Evolutionary conservation across 2,113 vertebrate genomes (phyloP).

Genomic region (Hemiscyllium ocellatum): DNA sequence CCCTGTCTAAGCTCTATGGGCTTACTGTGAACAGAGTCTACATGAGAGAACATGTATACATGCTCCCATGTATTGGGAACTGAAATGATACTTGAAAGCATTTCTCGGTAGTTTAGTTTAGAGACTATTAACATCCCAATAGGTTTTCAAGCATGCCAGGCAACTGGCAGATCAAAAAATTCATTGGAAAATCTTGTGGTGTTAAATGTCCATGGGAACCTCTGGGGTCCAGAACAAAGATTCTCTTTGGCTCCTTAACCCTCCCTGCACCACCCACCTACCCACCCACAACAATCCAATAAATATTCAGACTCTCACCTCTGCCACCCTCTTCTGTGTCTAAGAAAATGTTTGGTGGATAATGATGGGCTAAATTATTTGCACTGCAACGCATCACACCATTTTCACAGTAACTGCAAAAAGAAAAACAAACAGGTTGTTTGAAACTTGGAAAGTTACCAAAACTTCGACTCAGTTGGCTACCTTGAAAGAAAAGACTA

Average conservation of each 20-base stretch:
- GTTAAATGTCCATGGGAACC: neutral
- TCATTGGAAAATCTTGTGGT: neutral
- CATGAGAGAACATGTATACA: neutral
- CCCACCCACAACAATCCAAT: neutral
- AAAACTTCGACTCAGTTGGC: neutral
- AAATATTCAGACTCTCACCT: slow-evolving; percentile 51
- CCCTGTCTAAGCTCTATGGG: neutral
- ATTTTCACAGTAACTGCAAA: slow-evolving; percentile 69
- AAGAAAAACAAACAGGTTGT: neutral
- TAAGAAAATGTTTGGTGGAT: slow-evolving; percentile 52
- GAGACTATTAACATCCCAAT: neutral
- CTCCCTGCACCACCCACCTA: neutral
- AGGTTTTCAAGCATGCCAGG: neutral
- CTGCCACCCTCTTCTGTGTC: slow-evolving; percentile 53
- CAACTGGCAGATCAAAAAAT: neutral
- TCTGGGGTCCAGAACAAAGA: neutral
- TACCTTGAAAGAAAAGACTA: neutral
- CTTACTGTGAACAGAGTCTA: neutral
- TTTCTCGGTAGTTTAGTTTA: neutral
- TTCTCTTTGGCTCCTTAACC: neutral
- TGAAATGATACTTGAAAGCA: neutral
- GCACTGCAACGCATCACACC: slow-evolving; percentile 71
- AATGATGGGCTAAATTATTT: slow-evolving; percentile 49
- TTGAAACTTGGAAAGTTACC: neutral
- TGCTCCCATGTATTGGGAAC: neutral